Conservation (phyloP, 2,888 invertebrate species). For the Tenthredo distinguenda region DNA sequence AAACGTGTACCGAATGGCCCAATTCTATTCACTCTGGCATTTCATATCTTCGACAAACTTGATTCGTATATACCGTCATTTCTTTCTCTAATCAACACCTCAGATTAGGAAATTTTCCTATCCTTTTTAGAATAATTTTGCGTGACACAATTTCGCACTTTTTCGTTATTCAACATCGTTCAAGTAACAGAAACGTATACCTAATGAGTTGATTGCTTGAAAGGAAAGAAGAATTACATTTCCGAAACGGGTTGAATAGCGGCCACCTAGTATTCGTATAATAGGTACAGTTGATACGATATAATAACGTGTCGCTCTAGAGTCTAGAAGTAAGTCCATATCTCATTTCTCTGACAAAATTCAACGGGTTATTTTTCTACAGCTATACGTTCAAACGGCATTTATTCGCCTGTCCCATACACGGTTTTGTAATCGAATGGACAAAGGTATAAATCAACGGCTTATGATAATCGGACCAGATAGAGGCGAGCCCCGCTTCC, state of each 20-base stretch:
- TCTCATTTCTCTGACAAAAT: slow-evolving; percentile 17
- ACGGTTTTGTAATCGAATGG: slow-evolving; percentile 37
- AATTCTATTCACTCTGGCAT: not conserved
- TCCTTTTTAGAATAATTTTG: not conserved
- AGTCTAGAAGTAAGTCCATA: slow-evolving; percentile 11
- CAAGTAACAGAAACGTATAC: not conserved
- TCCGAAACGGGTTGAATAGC: not conserved
- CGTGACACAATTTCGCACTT: not conserved
- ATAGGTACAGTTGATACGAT: not conserved
- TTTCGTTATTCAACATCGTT: not conserved
- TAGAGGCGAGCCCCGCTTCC: slow-evolving; percentile 22
- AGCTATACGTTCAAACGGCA: slow-evolving; percentile 26
- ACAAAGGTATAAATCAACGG: slow-evolving; percentile 45
- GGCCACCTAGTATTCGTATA: not conserved
- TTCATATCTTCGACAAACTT: not conserved
- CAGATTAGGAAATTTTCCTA: not conserved
- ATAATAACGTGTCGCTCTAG: not conserved
- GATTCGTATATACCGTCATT: not conserved
- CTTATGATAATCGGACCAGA: slow-evolving; percentile 48
- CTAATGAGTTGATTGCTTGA: not conserved
- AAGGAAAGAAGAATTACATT: not conserved
- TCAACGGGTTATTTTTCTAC: slow-evolving; percentile 1
- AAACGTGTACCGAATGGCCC: not conserved
- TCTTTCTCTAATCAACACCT: not conserved
- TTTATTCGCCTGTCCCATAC: slow-evolving; percentile 43